Base-by-base conservation (phyloP, 35 echinoderm and acorn worm genomes). In the Apostichopus parvimensis region DNA sequence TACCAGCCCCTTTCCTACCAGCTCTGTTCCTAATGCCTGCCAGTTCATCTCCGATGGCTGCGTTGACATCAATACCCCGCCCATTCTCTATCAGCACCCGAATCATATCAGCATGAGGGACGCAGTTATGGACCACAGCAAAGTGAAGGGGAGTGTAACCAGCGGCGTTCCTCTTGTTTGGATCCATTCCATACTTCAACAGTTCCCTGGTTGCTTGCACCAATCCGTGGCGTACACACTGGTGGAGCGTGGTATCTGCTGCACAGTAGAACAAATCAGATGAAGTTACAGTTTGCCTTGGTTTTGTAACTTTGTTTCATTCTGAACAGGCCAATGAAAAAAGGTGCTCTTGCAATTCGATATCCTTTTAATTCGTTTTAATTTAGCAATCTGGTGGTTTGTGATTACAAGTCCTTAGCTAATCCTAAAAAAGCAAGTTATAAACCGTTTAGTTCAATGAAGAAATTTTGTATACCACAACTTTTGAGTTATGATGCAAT, bases 191-290 rank as follows among this genome's bases (percentile, higher is more conserved):
- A 56, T 81, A 83, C 22, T 79, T 86, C 8, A 98, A 77, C 11
- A 95, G 64, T 83, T 95, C 96, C 75, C 85, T 80, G 1, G 90
- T 91, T 18, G 91, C 73, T 60, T 92, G 25, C 8, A 93, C 23
- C 81, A 98, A 71, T 22, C 94, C 92, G 28, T 78, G 92, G 4
- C 89, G 68, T 6, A 98, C 92, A 81, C 96, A 95, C 26, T 98
- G 94, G 86, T 95, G 96, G 0, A 98, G 89, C 0, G 89, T 91
- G 6, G 79, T 95, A 45, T 95, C 92, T 25, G 91, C 96, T 98
- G 88, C n/a, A 23, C 21, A 22, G 34, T 45, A 45, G 34, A 45
- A 45, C 34, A 45, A 45, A 45, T 45, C 34, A 45, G 34, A 45
- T 45, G 34, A 45, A 45, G 0, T 45, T 4, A 45, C 34, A 45